Percentiles rank a stretch among this genome's conserved stretches.
These are phyloP conservation scores for Drosophila neonasuta DNA, from an alignment of 2,888 invertebrate genomes.

Conservation along the genomic window DNA sequence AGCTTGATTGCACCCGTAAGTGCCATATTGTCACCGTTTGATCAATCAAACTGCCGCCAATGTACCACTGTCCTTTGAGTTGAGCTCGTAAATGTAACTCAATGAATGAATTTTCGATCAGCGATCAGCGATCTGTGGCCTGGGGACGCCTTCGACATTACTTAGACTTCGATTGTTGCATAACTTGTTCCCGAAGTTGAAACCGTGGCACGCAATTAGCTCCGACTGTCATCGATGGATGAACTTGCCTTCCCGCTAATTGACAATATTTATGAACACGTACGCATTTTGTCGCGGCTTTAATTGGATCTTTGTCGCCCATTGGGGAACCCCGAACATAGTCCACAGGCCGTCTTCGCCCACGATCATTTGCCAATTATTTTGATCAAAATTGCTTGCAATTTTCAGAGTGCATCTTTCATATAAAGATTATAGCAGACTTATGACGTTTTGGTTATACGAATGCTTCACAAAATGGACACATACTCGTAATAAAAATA, in stretches of 20 bases:
- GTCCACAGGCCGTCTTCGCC: conserved; percentile 34
- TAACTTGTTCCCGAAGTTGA: conserved; percentile 70
- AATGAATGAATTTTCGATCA: conserved; percentile 56
- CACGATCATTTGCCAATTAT: conserved; percentile 74
- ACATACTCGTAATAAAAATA: too few relatives aligned
- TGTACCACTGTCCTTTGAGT: conserved; percentile 34
- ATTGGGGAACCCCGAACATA: conserved; percentile 37
- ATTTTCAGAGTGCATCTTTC: conserved; percentile 61
- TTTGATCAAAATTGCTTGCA: conserved; percentile 78
- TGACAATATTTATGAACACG: conserved; percentile 81
- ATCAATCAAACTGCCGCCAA: conserved; percentile 75
- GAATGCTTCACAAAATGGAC: conserved; percentile 43
- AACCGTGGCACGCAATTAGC: conserved; percentile 75
- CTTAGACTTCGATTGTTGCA: conserved; percentile 53
- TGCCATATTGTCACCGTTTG: conserved; percentile 80
- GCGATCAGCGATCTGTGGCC: conserved; percentile 49
- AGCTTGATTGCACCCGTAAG: conserved; percentile 75
- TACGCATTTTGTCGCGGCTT: conserved; percentile 74
- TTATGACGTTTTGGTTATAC: conserved; percentile 70
- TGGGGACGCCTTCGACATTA: conserved; percentile 9
- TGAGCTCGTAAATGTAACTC: conserved; percentile 75
- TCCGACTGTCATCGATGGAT: conserved; percentile 63
- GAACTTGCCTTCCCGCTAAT: conserved; percentile 63
- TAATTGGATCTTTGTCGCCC: conserved; percentile 67
- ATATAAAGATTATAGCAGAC: conserved; percentile 70